Conservation (phyloP, 2,113 vertebrate genomes). For the Anarrhichthys ocellatus region DNA sequence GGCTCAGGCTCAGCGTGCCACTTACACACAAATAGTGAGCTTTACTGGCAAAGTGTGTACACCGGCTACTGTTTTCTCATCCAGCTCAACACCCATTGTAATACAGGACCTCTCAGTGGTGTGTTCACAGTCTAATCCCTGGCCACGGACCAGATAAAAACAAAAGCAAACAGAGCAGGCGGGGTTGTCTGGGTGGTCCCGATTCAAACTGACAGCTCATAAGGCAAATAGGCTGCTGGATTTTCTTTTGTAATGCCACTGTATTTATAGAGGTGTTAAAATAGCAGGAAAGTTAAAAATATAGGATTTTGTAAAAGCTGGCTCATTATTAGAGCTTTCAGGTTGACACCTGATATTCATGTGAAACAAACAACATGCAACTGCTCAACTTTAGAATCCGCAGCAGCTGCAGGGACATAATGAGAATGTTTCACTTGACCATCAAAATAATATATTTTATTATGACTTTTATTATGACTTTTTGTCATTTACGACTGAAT, state of each 20-base stretch:
- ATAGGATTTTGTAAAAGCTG: not conserved
- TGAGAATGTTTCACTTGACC: not conserved
- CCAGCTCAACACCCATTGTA: conserved; percentile 23
- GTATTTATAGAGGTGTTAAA: conserved; percentile 1
- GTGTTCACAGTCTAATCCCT: conserved; percentile 64
- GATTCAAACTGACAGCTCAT: conserved; percentile 11
- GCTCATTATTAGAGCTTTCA: not conserved
- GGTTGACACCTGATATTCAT: not conserved
- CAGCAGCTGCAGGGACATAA: not conserved
- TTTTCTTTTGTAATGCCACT: not conserved
- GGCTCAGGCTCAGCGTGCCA: not conserved
- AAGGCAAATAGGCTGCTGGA: conserved; percentile 9
- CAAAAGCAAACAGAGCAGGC: conserved; percentile 51
- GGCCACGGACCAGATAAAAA: conserved; percentile 42
- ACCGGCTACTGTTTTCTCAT: conserved; percentile 55
- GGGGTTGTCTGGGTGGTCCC: conserved; percentile 22
- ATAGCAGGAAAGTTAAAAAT: not conserved
- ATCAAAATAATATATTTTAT: not conserved
- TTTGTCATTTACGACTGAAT: too few species aligned
- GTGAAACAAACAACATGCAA: not conserved
- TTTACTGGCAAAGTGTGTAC: conserved; percentile 26
- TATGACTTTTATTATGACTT: not conserved
- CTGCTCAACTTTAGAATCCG: not conserved
- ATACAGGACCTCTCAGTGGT: conserved; percentile 26
- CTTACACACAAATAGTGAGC: conserved; percentile 21